Evolutionary conservation across 2,113 vertebrate species (phyloP), one percentile per base, ranked within the genome.

Genomic region (Nycticryphes semicollaris): DNA sequence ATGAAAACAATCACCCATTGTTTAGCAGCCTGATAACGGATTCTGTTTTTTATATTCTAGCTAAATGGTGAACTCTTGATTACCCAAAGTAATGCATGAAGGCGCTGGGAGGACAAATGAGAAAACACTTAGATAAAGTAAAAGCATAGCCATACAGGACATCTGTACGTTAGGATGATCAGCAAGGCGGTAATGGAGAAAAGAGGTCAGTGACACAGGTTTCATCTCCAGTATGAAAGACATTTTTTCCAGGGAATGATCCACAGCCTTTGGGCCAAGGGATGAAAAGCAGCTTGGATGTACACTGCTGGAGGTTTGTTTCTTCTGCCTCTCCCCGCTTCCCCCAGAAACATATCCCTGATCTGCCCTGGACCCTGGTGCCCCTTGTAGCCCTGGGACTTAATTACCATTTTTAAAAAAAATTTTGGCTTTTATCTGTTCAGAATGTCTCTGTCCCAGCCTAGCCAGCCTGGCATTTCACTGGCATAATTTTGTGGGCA

Each of bases 201-300:
- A 81, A 78, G 56, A 75, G 77, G 80, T 96, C 84, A 79, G 39
- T 72, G 73, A 75, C 94, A 89, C 21, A 64, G 80, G 69, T 91
- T 96, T 89, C 80, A 57, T 82, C 30, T 72, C 30, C 62, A 56
- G 2, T 37, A 60, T 92, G 74, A 75, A 91, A 89, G 30, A 19
- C 30, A 21, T 68, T 43, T 41, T 83, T 63, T 77, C 28, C 21
- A 37, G 56, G 60, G 80, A 75, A 54, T 56, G 33, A 84, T 60
- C 47, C 0, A 1, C 43, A 70, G 74, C 59, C 37, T 41, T 57
- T 0, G 1, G 64, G 64, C 64, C 33, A 56, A 60, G 35, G 33
- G 35, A 12, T 91, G 43, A 87, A 87, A 82, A 22, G 4, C 33
- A 76, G 24, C 75, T 81, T 83, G 43, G 21, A n/a, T 24, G 31